Percentiles rank a stretch among this genome's conserved stretches.
Evolutionary conservation across 1,140 invertebrate species (phyloP).

Genomic region (Leptopilina boulardi): DNA sequence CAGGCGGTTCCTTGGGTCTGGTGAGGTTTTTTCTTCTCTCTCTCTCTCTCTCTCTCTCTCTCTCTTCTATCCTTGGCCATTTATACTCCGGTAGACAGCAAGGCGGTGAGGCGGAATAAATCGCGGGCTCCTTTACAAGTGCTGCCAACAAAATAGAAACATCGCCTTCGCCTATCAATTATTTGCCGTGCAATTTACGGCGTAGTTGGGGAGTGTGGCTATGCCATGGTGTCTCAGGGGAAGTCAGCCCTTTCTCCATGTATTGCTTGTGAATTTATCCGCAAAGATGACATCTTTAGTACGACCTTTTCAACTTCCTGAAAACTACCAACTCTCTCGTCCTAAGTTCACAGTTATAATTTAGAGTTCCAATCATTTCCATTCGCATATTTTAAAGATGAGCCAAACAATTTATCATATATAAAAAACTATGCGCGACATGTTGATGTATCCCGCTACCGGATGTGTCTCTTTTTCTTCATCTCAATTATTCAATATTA

Average conservation of each 20-base stretch:
- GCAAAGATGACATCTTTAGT: constrained; percentile 70
- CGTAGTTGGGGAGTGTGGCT: constrained; percentile 42
- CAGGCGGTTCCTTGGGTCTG: constrained; percentile 22
- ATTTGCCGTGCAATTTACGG: constrained; percentile 73
- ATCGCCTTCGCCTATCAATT: constrained; percentile 74
- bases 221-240: background rate
- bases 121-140: constrained; percentile 72
- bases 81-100: constrained; percentile 69
- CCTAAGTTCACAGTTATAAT: constrained; percentile 36
- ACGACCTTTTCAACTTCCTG: constrained; percentile 66
- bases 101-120: constrained; percentile 74
- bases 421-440: too few species aligned
- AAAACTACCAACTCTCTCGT: constrained; percentile 41
- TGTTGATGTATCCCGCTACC: constrained; percentile 18
- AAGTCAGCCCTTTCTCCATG: constrained; percentile 43
- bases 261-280: constrained; percentile 64
- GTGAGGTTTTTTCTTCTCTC: constrained; percentile 44
- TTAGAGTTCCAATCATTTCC: constrained; percentile 70
- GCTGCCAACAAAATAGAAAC: constrained; percentile 75
- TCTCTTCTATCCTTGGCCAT: constrained; percentile 64
- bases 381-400: constrained; percentile 72
- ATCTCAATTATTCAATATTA: too few species aligned
- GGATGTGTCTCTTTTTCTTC: constrained; percentile 2
- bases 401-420: constrained; percentile 66
- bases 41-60: constrained; percentile 36